A percentile compares a stretch with the other conserved stretches of the same genome.
Conservation (phyloP, 2,888 invertebrate genomes). For the Dexiosoma caninum region DNA sequence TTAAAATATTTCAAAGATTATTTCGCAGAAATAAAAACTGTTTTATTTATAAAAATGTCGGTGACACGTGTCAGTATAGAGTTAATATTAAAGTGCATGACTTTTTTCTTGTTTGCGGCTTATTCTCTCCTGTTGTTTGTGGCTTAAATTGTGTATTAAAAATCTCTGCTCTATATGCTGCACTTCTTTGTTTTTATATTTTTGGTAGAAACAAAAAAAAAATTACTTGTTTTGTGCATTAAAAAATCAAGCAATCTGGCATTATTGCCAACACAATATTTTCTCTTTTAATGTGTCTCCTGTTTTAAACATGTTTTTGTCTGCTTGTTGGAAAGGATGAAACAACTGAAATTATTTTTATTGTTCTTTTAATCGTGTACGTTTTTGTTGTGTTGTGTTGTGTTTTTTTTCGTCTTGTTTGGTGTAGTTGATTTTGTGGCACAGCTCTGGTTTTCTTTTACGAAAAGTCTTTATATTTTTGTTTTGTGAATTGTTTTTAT, state of each 20-base stretch:
- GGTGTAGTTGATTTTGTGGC: conserved; percentile 19
- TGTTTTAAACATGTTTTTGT: not conserved
- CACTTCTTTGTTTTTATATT: no score
- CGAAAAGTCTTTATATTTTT: conserved; percentile 41
- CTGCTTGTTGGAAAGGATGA: conserved; percentile 12
- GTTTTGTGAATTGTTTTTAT: conserved; percentile 47
- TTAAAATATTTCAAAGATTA: conserved; percentile 35
- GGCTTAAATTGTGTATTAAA: conserved; percentile 19
- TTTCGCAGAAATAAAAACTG: conserved; percentile 24
- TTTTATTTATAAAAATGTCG: conserved; percentile 29
- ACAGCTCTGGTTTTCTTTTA: not conserved
- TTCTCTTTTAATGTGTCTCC: conserved; percentile 39
- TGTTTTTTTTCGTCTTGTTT: not conserved
- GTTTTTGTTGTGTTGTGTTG: no score
- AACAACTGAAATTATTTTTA: conserved; percentile 44
- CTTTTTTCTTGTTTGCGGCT: not conserved
- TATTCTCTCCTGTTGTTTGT: not conserved
- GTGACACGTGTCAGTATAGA: conserved; percentile 56
- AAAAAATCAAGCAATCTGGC: conserved; percentile 22
- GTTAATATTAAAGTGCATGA: conserved; percentile 54
- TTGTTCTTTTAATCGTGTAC: conserved; percentile 42
- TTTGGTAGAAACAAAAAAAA: not conserved
- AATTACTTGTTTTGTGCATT: conserved; percentile 24
- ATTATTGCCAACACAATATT: conserved; percentile 35
- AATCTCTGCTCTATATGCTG: not conserved